A percentile compares a stretch with the other conserved stretches of the same genome.
Evolutionary conservation across 2,113 vertebrate genomes (phyloP).

Genomic region (Phrynosoma blainvillii): DNA sequence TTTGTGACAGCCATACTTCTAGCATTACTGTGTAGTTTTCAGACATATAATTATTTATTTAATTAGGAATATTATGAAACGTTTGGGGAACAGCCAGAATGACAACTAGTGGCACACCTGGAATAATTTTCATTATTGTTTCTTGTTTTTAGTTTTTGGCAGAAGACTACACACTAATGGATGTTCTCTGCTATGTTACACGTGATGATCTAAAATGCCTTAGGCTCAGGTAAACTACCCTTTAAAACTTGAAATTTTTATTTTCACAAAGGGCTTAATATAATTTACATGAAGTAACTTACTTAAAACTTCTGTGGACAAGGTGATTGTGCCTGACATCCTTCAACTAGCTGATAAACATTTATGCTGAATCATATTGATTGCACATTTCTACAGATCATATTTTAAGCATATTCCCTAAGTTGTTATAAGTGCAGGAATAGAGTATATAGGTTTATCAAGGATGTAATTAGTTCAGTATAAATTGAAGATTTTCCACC

Average conservation of each 20-base stretch:
- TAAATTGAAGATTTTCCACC: neutral
- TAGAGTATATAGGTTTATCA: neutral
- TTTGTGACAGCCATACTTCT: neutral
- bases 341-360: conserved; percentile 1
- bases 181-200: conserved; percentile 90
- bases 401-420: neutral
- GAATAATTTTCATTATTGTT: neutral
- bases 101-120: neutral
- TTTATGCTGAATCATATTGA: neutral
- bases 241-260: neutral
- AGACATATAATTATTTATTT: neutral
- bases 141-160: conserved; percentile 76
- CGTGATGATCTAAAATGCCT: conserved; percentile 95
- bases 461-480: neutral
- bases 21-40: neutral
- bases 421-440: neutral
- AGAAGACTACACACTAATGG: conserved; percentile 90
- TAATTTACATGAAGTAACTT: neutral
- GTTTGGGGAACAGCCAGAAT: neutral
- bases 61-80: neutral
- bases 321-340: neutral
- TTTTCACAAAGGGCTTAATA: neutral
- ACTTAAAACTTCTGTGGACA: conserved; percentile 20
- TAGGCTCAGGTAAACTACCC: conserved; percentile 85
- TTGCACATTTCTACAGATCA: neutral